phyloP scores from a whole-genome alignment of 2,888 invertebrate species.

The Beris chalybata region DNA sequence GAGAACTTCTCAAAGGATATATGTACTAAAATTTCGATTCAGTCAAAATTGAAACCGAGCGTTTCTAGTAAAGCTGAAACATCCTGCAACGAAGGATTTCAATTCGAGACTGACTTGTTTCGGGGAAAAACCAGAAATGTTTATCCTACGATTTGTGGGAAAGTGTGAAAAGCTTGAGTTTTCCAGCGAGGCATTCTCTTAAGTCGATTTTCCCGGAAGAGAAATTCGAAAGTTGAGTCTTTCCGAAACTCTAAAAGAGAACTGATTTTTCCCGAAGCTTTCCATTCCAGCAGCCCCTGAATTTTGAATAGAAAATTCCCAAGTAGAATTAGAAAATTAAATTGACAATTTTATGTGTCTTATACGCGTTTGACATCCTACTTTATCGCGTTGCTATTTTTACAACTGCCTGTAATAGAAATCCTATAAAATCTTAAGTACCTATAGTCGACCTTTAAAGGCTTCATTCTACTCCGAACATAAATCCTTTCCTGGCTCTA shows the following conservation, averaged over 20 bases:
- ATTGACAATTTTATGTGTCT: no score
- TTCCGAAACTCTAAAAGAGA: not conserved
- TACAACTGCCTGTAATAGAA: no score
- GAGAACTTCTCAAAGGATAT: no score
- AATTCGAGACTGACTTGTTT: constrained; percentile 5
- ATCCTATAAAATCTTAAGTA: no score
- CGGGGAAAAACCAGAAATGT: constrained; percentile 2
- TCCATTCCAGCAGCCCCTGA: not conserved
- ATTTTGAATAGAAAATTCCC: not conserved
- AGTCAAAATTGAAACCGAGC: no score
- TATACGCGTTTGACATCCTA: no score
- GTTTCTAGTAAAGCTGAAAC: not conserved
- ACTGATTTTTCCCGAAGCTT: constrained; percentile 2
- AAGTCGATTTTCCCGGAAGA: not conserved
- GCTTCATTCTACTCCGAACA: no score
- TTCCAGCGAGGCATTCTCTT: constrained; percentile 15
- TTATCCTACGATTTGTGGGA: constrained; percentile 3
- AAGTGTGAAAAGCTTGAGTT: constrained; percentile 9
- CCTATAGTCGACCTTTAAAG: no score
- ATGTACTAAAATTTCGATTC: no score
- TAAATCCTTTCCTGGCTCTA: no score
- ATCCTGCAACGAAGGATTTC: constrained; percentile 9
- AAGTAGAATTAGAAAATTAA: no score
- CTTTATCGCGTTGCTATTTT: no score
- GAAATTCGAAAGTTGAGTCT: not conserved